Percentiles rank a stretch among this genome's conserved stretches.
Conservation (phyloP, 1,140 invertebrate genomes). For the Microplitis demolitor region DNA sequence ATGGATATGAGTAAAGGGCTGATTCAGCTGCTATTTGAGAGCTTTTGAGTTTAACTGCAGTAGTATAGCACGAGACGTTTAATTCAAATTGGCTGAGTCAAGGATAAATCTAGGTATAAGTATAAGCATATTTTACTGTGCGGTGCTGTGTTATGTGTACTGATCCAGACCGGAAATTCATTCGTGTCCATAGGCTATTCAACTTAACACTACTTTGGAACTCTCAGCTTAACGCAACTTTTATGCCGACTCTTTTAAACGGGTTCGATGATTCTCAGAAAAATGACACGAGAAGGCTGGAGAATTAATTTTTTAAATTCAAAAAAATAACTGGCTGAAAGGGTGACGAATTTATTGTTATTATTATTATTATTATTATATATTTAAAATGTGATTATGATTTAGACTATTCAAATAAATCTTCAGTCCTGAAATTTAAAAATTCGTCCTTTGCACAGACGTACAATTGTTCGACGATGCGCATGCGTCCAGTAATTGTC, state of each 20-base stretch:
- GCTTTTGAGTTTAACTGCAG: neutral
- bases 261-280: conserved; percentile 20
- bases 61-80: neutral
- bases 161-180: conserved; percentile 20
- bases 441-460: too few relatives aligned
- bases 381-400: neutral
- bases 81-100: conserved; percentile 20
- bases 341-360: neutral
- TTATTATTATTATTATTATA: neutral
- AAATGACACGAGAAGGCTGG: neutral
- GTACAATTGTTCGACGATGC: too few relatives aligned
- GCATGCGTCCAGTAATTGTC: conserved; percentile 16
- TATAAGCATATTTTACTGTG: too few relatives aligned
- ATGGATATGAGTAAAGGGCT: neutral
- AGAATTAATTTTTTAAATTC: neutral
- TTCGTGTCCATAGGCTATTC: conserved; percentile 13
- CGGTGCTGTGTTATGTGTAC: too few relatives aligned
- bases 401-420: neutral
- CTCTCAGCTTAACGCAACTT: too few relatives aligned
- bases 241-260: neutral
- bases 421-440: neutral
- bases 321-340: neutral
- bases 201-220: neutral
- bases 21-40: neutral
- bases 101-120: conserved; percentile 16